Base-by-base conservation (phyloP, 1,140 invertebrate species). In the Grapholita molesta region DNA sequence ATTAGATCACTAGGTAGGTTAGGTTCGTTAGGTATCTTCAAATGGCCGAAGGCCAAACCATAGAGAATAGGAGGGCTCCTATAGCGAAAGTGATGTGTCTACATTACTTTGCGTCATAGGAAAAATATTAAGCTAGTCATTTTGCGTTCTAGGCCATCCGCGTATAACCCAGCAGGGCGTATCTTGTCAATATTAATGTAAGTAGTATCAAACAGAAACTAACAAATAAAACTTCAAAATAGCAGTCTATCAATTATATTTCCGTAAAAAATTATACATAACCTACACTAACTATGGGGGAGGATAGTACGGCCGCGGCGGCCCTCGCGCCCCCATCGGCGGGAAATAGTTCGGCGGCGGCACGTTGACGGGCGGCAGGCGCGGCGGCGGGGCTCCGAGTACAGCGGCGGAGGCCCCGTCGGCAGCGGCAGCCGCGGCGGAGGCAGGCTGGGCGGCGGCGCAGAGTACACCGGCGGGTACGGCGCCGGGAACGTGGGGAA, bases 281-380 rank as follows among this genome's bases (percentile, higher is more conserved):
- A 68, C 74, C 76, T 83, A 85, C 38, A n/a, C 55, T 78, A 67
- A 72, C 75, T 88, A 90, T 57, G 91, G 90, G 6, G 91, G 92
- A 48, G 89, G 92, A 71, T 90, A 93, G 68, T 91, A 93, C 0
- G 92, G 89, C 64, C 92, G 78, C n/a, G 84, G 84, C 1, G 87
- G 87, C 0, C 77, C 70, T 0, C 85, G 73, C 68, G 88, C 65
- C 66, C 88, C 70, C 68, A 85, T 84, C 48, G 69, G 84, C 9
- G 86, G 80, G 66, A 80, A 90, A 74, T 87, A 92, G 73, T 84
- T 85, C 4, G 89, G 84, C 12, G 88, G 90, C 5, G 86, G 85
- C 12, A 89, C 82, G 24, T 76, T 80, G 0, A 91, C 88, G 0
- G 83, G 76, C 11, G 83, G 80, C 66, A 82, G 89, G n/a, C 86